Percentiles rank a stretch among this genome's conserved stretches.
Evolutionary conservation across 1,140 invertebrate genomes (phyloP).

Genomic region (Nylanderia fulva): DNA sequence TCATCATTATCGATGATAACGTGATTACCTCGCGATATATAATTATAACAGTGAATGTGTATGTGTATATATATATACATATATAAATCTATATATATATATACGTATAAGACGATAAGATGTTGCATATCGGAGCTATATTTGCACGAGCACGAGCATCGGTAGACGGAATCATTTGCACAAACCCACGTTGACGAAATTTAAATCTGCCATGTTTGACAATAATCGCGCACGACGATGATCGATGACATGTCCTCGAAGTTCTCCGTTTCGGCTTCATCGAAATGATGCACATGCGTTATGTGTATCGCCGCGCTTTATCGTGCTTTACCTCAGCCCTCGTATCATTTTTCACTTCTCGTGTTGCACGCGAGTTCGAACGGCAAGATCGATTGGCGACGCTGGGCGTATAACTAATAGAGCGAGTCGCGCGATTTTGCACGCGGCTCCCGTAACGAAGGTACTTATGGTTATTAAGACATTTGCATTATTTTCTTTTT

Average conservation of each 20-base stretch:
- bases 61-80: no score
- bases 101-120: background rate
- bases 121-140: slow-evolving; percentile 15
- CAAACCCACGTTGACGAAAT: background rate
- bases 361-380: slow-evolving; percentile 27
- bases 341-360: slow-evolving; percentile 18
- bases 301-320: background rate
- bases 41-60: background rate
- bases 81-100: background rate
- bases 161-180: slow-evolving; percentile 29
- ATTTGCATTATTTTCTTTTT: slow-evolving; percentile 43
- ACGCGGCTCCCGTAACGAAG: slow-evolving; percentile 56
- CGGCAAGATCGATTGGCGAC: slow-evolving; percentile 45
- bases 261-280: background rate
- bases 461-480: slow-evolving; percentile 60
- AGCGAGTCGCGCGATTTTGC: slow-evolving; percentile 3
- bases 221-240: background rate
- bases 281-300: background rate
- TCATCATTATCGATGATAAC: background rate
- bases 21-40: background rate
- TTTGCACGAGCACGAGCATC: slow-evolving; percentile 16
- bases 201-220: background rate
- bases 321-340: background rate
- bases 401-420: slow-evolving; percentile 36
- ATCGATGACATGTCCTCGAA: background rate